These are phyloP conservation scores for Kryptolebias ocellatus DNA, from an alignment of 2,797 vertebrate genomes.

Conservation along the genomic window DNA sequence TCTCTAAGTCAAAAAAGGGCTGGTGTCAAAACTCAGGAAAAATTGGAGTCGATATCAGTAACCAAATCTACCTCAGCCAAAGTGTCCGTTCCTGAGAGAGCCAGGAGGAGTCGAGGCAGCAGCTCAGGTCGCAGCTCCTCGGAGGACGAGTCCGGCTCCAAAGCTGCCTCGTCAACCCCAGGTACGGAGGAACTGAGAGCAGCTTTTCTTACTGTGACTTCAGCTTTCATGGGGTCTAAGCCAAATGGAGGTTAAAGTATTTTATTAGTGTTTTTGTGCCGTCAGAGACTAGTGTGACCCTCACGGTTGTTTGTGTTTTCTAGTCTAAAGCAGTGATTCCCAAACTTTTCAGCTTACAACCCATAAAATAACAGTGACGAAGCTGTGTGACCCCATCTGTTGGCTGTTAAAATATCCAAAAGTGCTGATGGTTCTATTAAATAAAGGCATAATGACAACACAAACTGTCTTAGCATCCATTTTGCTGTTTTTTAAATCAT, in stretches of 20 bases:
- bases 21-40: slow-evolving; percentile 87
- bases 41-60: slow-evolving; percentile 76
- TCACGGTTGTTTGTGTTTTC: background rate
- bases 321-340: too few relatives aligned
- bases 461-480: too few relatives aligned
- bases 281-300: background rate
- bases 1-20: slow-evolving; percentile 82
- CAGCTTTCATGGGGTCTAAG: too few relatives aligned
- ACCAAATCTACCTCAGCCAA: slow-evolving; percentile 90
- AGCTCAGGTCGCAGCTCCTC: slow-evolving; percentile 83
- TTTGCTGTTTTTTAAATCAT: too few relatives aligned
- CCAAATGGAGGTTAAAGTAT: too few relatives aligned
- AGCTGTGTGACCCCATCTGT: too few relatives aligned
- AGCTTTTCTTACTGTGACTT: background rate
- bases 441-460: too few relatives aligned
- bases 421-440: too few relatives aligned
- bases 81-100: slow-evolving; percentile 78
- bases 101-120: slow-evolving; percentile 70
- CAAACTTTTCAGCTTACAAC: too few relatives aligned
- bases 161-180: slow-evolving; percentile 82
- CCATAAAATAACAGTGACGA: too few relatives aligned
- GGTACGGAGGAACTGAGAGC: slow-evolving; percentile 68
- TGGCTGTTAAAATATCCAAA: too few relatives aligned
- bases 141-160: slow-evolving; percentile 77
- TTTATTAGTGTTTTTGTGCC: background rate